Evolutionary conservation across 2,113 vertebrate species (phyloP).

Genomic region (Tachysurus fulvidraco): DNA sequence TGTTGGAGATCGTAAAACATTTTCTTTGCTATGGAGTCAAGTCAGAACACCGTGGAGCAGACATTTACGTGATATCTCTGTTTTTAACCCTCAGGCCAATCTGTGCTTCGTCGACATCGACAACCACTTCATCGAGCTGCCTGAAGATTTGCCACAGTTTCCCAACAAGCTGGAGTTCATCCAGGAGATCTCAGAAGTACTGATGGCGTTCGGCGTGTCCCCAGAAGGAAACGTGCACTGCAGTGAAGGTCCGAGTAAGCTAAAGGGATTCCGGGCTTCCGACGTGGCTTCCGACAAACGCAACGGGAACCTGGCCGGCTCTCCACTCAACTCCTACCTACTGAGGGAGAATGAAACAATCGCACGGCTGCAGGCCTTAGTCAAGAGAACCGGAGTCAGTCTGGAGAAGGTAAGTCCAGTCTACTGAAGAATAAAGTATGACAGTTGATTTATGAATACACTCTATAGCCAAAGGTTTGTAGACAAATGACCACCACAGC

Average conservation of each 20-base stretch:
- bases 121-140: constrained; percentile 96
- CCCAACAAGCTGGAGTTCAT: constrained; percentile 98
- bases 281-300: constrained; percentile 91
- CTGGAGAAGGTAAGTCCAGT: constrained; percentile 84
- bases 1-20: not conserved
- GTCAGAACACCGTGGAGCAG: not conserved
- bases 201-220: constrained; percentile 88
- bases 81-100: constrained; percentile 80
- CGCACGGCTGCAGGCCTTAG: constrained; percentile 91
- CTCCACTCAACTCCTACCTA: constrained; percentile 88
- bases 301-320: constrained; percentile 89
- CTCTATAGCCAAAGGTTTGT: not conserved
- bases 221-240: constrained; percentile 89
- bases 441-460: not conserved
- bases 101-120: constrained; percentile 98
- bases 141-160: constrained; percentile 96
- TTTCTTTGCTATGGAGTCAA: not conserved
- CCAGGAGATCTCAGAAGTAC: constrained; percentile 95
- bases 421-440: not conserved
- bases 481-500: not conserved
- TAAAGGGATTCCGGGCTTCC: constrained; percentile 79
- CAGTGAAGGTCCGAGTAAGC: constrained; percentile 82
- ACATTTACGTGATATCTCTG: not conserved
- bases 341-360: constrained; percentile 97
- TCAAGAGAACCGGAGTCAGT: constrained; percentile 95